Evolutionary conservation across 2,797 vertebrate genomes (phyloP).

Genomic region (Melanotaenia nigrans): DNA sequence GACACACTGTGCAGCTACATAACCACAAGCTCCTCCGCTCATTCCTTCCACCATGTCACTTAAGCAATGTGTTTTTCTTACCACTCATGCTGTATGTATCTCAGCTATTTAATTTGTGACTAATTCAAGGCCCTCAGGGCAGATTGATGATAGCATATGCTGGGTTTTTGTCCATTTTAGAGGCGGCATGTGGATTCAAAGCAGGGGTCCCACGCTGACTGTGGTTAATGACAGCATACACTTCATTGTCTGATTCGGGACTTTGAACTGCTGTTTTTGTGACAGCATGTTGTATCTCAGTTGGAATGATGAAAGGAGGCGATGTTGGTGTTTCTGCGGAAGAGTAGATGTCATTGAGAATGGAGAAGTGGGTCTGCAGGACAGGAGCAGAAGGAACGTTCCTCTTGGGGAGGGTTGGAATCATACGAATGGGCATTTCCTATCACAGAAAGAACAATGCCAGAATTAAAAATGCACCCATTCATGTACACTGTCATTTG

Average conservation of each 20-base stretch:
- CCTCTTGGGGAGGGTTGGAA: constrained; percentile 29
- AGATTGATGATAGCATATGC: constrained; percentile 59
- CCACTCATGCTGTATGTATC: neutral
- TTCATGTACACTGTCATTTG: neutral
- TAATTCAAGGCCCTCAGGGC: constrained; percentile 23
- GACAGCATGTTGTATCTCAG: neutral
- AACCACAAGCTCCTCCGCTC: constrained; percentile 32
- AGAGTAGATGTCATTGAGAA: constrained; percentile 9
- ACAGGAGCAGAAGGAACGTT: neutral
- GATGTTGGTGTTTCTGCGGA: neutral
- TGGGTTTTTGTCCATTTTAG: constrained; percentile 19
- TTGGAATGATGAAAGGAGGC: neutral
- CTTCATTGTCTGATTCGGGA: neutral
- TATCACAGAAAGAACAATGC: constrained; percentile 25
- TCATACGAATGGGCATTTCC: constrained; percentile 25
- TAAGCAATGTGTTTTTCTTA: neutral
- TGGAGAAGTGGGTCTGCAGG: neutral
- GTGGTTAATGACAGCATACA: constrained; percentile 59
- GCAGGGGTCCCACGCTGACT: neutral
- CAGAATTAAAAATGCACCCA: constrained; percentile 8
- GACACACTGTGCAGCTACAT: neutral
- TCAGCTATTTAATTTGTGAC: neutral
- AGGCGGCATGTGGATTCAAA: neutral
- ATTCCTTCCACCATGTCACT: neutral
- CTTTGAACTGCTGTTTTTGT: neutral